Evolutionary conservation across 1,140 invertebrate genomes (phyloP), one percentile per base, ranked within the genome.

Genomic region (Drosophila navojoa): DNA sequence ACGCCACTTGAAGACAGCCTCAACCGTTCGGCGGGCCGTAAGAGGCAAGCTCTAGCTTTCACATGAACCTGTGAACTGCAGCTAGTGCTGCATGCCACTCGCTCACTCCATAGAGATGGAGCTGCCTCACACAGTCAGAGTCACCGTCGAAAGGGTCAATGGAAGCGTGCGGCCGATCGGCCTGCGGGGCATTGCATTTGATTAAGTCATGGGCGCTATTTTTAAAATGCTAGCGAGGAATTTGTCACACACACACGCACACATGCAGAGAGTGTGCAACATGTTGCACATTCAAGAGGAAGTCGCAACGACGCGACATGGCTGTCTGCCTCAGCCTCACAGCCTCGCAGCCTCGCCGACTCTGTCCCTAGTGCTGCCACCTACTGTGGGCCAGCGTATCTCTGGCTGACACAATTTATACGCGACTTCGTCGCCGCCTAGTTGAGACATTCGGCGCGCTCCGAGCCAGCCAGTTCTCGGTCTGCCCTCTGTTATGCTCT

Each of bases 131-230:
- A 7, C 38, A 40, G 7, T 53, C 42, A 6, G 60, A 72, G 40
- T 68, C 45, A 29, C 57, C 35, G 58, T 71, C 78, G 62, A 58
- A 71, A 74, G 84, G 84, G 84, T 87, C 84, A 82, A 77, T 86
- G 82, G 58, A 69, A 81, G 64, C 82, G 76, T 87, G 81, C 80
- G 57, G 66, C 44, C 11, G 40, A 38, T 38, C 32, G 59, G 32
- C 11, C 49, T 44, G 55, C 61, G 45, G 45, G 54, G 59, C 62
- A 62, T 71, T 87, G 82, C 84, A 87, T 87, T 87, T 87, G 82
- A 87, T 87, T 87, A 87, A 87, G 82, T 79, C 84, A 87, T 87
- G 82, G 84, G 76, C 72, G 76, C 84, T 89, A 82, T 87, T 87
- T 89, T 87, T 89, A 86, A 81, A 87, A 70, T 35, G 58, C 59